Evolutionary conservation across 2,888 invertebrate genomes (phyloP).

Genomic region (Harpagoxenus sublaevis): DNA sequence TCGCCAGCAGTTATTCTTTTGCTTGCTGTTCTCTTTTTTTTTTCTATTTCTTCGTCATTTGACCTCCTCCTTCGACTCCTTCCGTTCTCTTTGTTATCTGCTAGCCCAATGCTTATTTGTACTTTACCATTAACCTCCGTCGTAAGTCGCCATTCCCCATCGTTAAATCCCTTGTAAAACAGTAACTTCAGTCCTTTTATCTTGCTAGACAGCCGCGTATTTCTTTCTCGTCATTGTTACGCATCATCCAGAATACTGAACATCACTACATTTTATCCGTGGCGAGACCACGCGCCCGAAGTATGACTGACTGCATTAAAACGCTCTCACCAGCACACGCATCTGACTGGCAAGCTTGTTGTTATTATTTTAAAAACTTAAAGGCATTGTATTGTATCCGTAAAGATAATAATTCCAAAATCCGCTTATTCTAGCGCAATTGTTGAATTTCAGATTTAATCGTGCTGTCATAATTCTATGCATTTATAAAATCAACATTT

Average conservation of each 20-base stretch:
- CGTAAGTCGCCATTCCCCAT: slow-evolving; percentile 38
- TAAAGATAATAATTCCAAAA: not conserved
- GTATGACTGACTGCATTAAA: slow-evolving; percentile 42
- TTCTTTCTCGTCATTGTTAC: slow-evolving; percentile 38
- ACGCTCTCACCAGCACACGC: slow-evolving; percentile 18
- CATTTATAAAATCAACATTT: slow-evolving; percentile 11
- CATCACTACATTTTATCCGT: slow-evolving; percentile 51
- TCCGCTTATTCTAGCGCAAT: not conserved
- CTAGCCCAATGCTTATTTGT: slow-evolving; percentile 54
- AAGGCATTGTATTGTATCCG: not conserved
- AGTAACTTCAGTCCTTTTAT: slow-evolving; percentile 48
- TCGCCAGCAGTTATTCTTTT: not conserved
- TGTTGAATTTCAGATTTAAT: slow-evolving; percentile 1
- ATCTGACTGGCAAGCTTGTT: slow-evolving; percentile 1
- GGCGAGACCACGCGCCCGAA: slow-evolving; percentile 43
- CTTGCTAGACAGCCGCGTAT: slow-evolving; percentile 42
- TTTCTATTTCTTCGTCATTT: not conserved
- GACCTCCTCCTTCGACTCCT: not conserved
- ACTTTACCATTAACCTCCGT: slow-evolving; percentile 42
- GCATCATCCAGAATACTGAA: slow-evolving; percentile 38
- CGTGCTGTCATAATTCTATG: not conserved
- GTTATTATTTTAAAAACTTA: slow-evolving; percentile 2
- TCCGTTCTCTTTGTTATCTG: slow-evolving; percentile 60
- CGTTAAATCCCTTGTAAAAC: slow-evolving; percentile 60
- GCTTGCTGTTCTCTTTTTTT: not conserved